Evolutionary conservation across 2,888 invertebrate genomes (phyloP).

Genomic region (Aporophyla lueneburgensis): DNA sequence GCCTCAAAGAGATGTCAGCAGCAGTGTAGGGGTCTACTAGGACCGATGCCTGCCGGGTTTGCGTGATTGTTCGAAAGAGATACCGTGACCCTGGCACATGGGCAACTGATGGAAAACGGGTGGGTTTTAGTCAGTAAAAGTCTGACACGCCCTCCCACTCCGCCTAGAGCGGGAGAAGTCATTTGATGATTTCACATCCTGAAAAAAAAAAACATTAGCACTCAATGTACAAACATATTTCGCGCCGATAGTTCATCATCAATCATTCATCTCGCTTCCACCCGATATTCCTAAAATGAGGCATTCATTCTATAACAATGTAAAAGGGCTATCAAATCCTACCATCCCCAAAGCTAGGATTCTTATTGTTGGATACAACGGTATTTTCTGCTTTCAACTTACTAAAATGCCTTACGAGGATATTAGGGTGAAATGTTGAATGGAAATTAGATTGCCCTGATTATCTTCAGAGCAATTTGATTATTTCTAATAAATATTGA

Average conservation of each 20-base stretch:
- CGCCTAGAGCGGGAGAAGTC: no score
- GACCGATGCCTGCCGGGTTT: no score
- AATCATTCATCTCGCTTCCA: conserved; percentile 40
- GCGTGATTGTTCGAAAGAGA: no score
- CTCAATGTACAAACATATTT: conserved; percentile 34
- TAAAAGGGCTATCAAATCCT: conserved; percentile 41
- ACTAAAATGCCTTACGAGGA: conserved; percentile 13
- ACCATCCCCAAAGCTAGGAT: conserved; percentile 44
- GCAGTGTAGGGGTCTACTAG: no score
- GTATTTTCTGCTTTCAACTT: conserved; percentile 29
- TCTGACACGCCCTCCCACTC: no score
- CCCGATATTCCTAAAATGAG: conserved; percentile 38
- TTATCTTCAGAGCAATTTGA: conserved; percentile 2
- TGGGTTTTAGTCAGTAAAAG: no score
- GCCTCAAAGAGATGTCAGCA: no score
- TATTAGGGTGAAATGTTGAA: conserved; percentile 7
- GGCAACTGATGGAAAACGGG: no score
- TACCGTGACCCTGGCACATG: no score
- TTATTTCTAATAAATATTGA: conserved; percentile 3
- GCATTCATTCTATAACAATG: conserved; percentile 46
- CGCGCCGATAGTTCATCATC: conserved; percentile 51
- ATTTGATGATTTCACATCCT: no score
- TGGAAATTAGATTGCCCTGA: conserved; percentile 21
- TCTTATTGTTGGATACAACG: conserved; percentile 29
- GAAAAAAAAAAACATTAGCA: no score